Evolutionary conservation across 2,797 vertebrate species (phyloP), one percentile per base, ranked within the genome.

Genomic region (Diceros bicornis): DNA sequence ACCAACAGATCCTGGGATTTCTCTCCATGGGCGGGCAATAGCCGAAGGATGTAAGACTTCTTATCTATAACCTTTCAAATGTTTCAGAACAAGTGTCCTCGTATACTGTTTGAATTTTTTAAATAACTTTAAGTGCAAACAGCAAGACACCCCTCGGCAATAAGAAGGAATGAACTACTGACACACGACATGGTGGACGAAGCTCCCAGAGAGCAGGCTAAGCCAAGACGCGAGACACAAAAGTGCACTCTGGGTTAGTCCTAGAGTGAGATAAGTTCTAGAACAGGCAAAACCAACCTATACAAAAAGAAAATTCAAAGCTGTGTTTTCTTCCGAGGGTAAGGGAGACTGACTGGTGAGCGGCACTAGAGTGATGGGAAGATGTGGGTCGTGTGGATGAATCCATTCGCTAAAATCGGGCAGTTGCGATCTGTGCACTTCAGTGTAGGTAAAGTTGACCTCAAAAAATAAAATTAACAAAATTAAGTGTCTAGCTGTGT

Each of bases 41-140:
- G 23, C 44, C 62, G 61, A 89, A 86, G 20, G 2, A 41, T 27
- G 32, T 16, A n/a, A 82, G n/a, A 55, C 16, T 62, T 84, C 29
- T 89, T 82, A 29, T 13, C 61, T 34, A 21, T 79, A 37, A 32
- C 27, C 7, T 69, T 97, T 78, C 88, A 44, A 23, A 13, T 81
- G 72, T 88, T 89, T 93, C 13, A 96, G 37, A 86, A 25, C 96
- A 91, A 94, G 82, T 47, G 17, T 81, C 75, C 68, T 37, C 4
- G 13, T 79, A 20, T 21, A 16, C 17, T 75, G 7, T 64, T 90
- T 84, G 44, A 50, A 66, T 89, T 69, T 50, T 82, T 75, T 37
- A 93, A 72, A 50, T 93, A 66, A 83, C 72, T 93, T 55, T 55
- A 75, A 91, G 25, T 74, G 29, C 4, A 29, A 64, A 68, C 21